A percentile compares a stretch with the other conserved stretches of the same genome.
Evolutionary conservation across 2,113 vertebrate species (phyloP).

Genomic region (Oreochromis spilurus): DNA sequence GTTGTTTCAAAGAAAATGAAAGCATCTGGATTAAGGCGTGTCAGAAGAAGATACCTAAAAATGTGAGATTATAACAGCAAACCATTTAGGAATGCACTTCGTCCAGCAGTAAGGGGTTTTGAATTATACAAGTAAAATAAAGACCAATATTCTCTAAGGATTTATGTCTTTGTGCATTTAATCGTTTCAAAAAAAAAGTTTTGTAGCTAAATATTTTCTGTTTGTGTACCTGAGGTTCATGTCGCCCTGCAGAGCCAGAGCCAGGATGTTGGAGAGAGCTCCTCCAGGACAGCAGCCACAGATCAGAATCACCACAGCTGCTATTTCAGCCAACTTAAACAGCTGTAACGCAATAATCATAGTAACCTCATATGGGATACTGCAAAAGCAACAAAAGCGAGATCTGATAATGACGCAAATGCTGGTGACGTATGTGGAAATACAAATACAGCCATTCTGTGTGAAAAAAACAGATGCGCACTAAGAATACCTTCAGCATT

Average conservation of each 20-base stretch:
- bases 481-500: background rate
- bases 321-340: slow-evolving; percentile 62
- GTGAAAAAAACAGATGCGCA: background rate
- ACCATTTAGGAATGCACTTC: background rate
- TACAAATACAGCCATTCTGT: background rate
- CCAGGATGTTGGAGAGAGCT: slow-evolving; percentile 77
- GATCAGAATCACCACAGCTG: slow-evolving; percentile 75
- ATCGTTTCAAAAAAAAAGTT: background rate
- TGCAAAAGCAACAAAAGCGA: background rate
- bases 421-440: background rate
- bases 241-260: slow-evolving; percentile 76
- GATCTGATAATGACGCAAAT: background rate
- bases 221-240: slow-evolving; percentile 82
- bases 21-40: background rate
- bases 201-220: background rate
- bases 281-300: slow-evolving; percentile 83
- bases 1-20: background rate
- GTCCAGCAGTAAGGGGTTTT: background rate
- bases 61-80: background rate
- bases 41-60: background rate
- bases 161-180: background rate
- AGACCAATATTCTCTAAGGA: background rate
- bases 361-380: background rate
- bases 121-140: background rate
- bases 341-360: background rate